Base-by-base conservation (phyloP, 2,113 vertebrate genomes). In the Ifrita kowaldi region DNA sequence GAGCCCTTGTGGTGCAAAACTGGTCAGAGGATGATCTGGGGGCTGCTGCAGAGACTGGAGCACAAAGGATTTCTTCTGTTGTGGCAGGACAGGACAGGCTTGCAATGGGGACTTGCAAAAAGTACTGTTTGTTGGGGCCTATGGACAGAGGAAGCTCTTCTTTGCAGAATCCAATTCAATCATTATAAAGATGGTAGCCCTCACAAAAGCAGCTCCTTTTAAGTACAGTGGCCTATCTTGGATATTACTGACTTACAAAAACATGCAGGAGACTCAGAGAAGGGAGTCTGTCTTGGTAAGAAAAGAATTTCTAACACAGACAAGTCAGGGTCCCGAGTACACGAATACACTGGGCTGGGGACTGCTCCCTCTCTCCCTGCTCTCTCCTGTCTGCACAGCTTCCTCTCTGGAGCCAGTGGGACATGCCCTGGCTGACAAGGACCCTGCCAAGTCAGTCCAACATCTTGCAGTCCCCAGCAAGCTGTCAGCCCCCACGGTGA, bases 291-390 rank as follows among this genome's bases (percentile, higher is more conserved):
- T 35, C 23, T 60, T 56, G 22, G 10, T 68, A 75, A 67, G 65
- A 79, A 59, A 90, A 56, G 6, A 39, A 63, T 44, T 57, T 75
- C 27, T 60, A 39, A 27, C 7, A 42, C 44, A 32, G 15, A 33
- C 56, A 44, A 64, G 21, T 39, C 2, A 0, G 32, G 33, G 44
- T 52, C 13, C 20, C 2, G 0, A 64, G 24, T 7, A 39, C 11
- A 16, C 7, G 5, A 42, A 10, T 8, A 27, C 2, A 5, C 8
- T 3, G 30, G 16, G 63, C 49, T 77, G 46, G 41, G 20, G 19
- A 27, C 30, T 46, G 35, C 7, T 5, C 17, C 24, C 33, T 67
- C 32, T 52, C 30, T 46, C 24, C 50, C 50, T 26, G 37, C 47
- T 89, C 37, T 32, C 39, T 68, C 44, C 37, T 13, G 24, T 7